These are phyloP conservation scores for Nebria salina DNA, from an alignment of 2,888 invertebrate genomes.

Conservation along the genomic window DNA sequence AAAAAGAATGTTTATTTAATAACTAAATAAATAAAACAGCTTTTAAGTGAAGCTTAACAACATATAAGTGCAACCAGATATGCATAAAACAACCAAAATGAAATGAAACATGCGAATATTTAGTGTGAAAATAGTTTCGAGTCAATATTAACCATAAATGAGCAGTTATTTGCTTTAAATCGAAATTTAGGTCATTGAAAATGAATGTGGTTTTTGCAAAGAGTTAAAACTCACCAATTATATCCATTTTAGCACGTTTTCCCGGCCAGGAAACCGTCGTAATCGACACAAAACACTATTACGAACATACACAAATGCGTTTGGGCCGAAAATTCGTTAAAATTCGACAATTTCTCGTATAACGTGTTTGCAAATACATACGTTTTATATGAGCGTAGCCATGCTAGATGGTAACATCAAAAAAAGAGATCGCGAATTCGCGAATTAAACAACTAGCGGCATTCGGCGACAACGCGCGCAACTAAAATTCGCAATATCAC, in stretches of 20 bases:
- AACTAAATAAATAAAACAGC: no score
- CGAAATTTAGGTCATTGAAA: conserved; percentile 15
- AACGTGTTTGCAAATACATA: background rate
- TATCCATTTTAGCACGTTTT: background rate
- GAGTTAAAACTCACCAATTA: background rate
- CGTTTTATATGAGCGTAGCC: conserved; percentile 11
- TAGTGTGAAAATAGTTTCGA: no score
- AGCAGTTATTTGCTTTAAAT: background rate
- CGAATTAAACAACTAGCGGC: conserved; percentile 18
- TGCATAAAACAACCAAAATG: no score
- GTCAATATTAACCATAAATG: background rate
- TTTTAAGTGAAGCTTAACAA: no score
- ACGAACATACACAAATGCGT: background rate
- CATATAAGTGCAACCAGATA: no score
- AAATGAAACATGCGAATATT: no score
- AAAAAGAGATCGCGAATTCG: conserved; percentile 24
- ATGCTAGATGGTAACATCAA: conserved; percentile 11
- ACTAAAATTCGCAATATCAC: conserved; percentile 20
- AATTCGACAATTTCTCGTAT: background rate
- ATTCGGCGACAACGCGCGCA: background rate
- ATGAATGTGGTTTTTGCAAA: conserved; percentile 5
- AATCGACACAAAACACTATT: background rate
- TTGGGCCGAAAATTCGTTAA: background rate
- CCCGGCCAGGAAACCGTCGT: background rate
- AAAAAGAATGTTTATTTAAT: no score